These are phyloP conservation scores for Tortrix viridana DNA, from an alignment of 2,888 invertebrate genomes.

Conservation along the genomic window DNA sequence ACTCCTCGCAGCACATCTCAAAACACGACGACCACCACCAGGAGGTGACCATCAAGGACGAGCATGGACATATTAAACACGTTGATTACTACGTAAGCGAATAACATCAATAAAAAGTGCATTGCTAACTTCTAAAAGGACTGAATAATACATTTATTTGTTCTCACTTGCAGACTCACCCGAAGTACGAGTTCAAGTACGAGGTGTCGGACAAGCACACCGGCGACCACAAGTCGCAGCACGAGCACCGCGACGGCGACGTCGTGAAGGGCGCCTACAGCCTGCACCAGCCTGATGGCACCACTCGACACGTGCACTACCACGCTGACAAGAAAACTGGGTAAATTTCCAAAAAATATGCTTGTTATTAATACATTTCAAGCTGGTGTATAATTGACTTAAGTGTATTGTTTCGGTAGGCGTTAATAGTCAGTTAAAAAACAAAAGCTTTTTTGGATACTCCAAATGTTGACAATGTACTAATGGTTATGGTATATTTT, in stretches of 20 bases:
- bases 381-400: too few relatives aligned
- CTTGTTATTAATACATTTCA: too few relatives aligned
- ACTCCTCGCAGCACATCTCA: conserved; percentile 47
- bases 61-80: conserved; percentile 37
- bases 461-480: too few relatives aligned
- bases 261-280: conserved; percentile 83
- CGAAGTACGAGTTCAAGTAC: conserved; percentile 68
- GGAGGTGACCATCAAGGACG: conserved; percentile 38
- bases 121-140: neutral
- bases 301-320: conserved; percentile 60
- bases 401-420: too few relatives aligned
- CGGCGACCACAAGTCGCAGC: conserved; percentile 74
- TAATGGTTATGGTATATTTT: too few relatives aligned
- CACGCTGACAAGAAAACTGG: conserved; percentile 57
- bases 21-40: conserved; percentile 43
- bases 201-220: conserved; percentile 77
- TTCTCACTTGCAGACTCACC: conserved; percentile 47
- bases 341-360: conserved; percentile 48
- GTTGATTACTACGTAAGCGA: conserved; percentile 42
- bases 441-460: too few relatives aligned
- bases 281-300: conserved; percentile 78
- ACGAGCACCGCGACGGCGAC: conserved; percentile 80
- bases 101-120: neutral
- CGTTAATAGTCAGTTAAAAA: too few relatives aligned
- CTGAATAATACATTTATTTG: neutral